Conservation (phyloP, 2,888 invertebrate species). For the Agrotis segetum region DNA sequence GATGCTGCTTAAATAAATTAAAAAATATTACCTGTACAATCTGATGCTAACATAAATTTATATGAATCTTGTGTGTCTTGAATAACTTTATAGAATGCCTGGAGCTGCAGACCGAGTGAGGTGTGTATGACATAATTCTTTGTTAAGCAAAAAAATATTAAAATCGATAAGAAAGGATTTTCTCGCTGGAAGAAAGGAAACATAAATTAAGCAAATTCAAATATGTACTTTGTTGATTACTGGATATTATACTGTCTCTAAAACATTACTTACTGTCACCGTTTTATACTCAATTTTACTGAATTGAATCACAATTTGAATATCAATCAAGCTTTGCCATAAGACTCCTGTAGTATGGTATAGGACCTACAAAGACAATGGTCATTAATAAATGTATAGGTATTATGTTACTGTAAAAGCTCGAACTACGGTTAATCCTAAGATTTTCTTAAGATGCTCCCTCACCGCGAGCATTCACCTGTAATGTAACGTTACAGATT, state of each 20-base stretch:
- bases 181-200: background rate
- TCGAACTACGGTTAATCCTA: too few species aligned
- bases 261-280: constrained; percentile 1
- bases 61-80: constrained; percentile 1
- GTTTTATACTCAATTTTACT: constrained; percentile 9
- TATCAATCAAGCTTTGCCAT: constrained; percentile 11
- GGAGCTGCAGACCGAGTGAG: constrained; percentile 4
- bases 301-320: constrained; percentile 22
- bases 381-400: background rate
- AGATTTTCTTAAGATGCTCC: too few species aligned
- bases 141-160: background rate
- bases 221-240: background rate
- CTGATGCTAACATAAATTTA: background rate
- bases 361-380: background rate
- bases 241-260: too few species aligned
- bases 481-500: too few species aligned
- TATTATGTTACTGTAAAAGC: too few species aligned
- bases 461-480: too few species aligned
- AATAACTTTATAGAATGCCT: background rate
- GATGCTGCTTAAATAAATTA: too few species aligned
- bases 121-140: background rate
- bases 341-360: background rate
- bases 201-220: background rate
- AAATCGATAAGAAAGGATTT: background rate
- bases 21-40: constrained; percentile 2